Conservation (phyloP, 2,888 invertebrate species). For the Bombylius discolor region DNA sequence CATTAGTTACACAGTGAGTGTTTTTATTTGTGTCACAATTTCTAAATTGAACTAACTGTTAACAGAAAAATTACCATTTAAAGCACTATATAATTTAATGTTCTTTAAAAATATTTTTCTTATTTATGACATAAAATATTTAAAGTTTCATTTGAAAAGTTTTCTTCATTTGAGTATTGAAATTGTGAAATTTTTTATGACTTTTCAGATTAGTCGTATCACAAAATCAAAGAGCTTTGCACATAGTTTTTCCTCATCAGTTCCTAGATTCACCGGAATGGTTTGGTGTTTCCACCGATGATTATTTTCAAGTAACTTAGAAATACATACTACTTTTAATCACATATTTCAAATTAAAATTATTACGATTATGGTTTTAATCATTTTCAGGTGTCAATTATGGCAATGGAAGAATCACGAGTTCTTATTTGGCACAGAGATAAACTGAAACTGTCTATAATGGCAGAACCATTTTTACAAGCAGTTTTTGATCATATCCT, state of each 20-base stretch:
- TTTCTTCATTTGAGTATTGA: too few relatives aligned
- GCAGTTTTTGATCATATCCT: slow-evolving; percentile 77
- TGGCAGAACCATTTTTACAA: slow-evolving; percentile 68
- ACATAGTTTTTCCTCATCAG: slow-evolving; percentile 76
- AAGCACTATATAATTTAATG: too few relatives aligned
- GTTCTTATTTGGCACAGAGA: slow-evolving; percentile 76
- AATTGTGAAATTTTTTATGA: too few relatives aligned
- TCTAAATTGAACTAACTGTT: too few relatives aligned
- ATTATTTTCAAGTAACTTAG: slow-evolving; percentile 60
- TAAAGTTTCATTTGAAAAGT: too few relatives aligned
- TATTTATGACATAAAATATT: too few relatives aligned
- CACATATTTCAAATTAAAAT: background rate
- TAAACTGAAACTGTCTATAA: slow-evolving; percentile 71
- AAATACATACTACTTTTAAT: too few relatives aligned
- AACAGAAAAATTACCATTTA: too few relatives aligned
- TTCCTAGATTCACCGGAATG: slow-evolving; percentile 82
- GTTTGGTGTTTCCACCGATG: slow-evolving; percentile 78
- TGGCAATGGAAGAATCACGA: slow-evolving; percentile 74
- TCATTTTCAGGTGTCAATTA: slow-evolving; percentile 44
- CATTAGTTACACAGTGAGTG: too few relatives aligned
- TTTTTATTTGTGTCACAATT: too few relatives aligned
- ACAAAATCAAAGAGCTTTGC: slow-evolving; percentile 68
- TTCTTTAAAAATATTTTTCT: too few relatives aligned
- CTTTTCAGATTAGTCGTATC: slow-evolving; percentile 61
- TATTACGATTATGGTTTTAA: background rate